Evolutionary conservation across 2,113 vertebrate species (phyloP), one percentile per base, ranked within the genome.

Genomic region (Ammodytes marinus): DNA sequence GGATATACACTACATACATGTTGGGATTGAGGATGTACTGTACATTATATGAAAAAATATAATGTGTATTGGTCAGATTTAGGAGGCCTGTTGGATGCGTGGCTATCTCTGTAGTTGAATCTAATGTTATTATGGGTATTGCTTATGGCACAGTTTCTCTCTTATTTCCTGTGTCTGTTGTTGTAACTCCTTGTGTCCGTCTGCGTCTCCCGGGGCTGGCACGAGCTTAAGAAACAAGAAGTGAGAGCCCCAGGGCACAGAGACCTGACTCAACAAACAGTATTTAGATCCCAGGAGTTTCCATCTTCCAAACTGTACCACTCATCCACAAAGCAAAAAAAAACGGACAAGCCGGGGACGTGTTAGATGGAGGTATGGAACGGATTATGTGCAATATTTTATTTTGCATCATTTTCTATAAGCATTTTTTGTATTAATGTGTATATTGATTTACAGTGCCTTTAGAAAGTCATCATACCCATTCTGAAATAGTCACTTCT

Each of bases 141-240:
- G 35, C 54, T 60, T 68, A 37, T 4, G 47, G 74, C 49, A 54
- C 55, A 37, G 4, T 13, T 39, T 46, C 49, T 40, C 27, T 72
- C 63, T 27, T 49, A 60, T 79, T 89, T 88, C 80, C 80, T 70
- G 55, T 52, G 59, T 84, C 50, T 75, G 61, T 68, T 40, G 15
- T 68, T 82, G 50, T 65, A 47, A 79, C 43, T 61, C 17, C 52
- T 27, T 35, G 12, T 5, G 14, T 77, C 10, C 74, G 66, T 80
- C 61, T 79, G 60, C 1, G 70, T 65, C n/a, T 52, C 52, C 64
- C 0, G 39, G 27, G 59, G 52, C 61, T 80, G 82, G 66, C 84
- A 80, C 13, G 15, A 46, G 53, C 39, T 63, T 77, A 27, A 27
- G 27, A 93, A 93, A 87, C 72, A 77, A 84, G 88, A 89, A 87